phyloP scores from a whole-genome alignment of 2,888 invertebrate species.

The Andricus quercusramuli region DNA sequence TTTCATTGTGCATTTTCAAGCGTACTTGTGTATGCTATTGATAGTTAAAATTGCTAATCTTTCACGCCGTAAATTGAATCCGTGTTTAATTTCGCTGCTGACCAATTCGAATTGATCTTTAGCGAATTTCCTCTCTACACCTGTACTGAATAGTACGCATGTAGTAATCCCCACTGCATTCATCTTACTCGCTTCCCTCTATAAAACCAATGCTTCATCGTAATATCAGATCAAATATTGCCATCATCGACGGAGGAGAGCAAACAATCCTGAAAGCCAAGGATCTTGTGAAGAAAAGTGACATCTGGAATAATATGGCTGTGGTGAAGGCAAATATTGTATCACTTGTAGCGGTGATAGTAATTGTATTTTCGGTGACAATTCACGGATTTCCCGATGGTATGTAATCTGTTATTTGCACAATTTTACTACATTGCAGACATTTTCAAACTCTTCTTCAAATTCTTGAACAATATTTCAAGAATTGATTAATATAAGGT shows the following conservation, averaged over 20 bases:
- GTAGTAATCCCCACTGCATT: conserved; percentile 8
- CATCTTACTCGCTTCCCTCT: conserved; percentile 7
- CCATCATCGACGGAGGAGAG: neutral
- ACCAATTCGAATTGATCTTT: neutral
- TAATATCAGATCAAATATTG: conserved; percentile 33
- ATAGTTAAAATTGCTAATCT: neutral
- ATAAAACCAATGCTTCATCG: conserved; percentile 16
- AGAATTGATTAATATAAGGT: neutral
- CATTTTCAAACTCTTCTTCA: neutral
- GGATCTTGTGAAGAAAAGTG: neutral
- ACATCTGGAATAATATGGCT: conserved; percentile 11
- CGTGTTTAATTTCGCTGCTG: neutral
- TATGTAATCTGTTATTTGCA: neutral
- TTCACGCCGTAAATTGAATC: neutral
- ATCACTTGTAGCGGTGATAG: conserved; percentile 3
- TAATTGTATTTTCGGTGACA: conserved; percentile 8
- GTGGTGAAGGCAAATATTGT: neutral
- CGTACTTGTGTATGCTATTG: neutral
- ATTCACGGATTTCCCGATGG: neutral
- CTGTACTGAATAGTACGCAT: neutral
- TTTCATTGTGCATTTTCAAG: neutral
- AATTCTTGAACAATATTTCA: neutral
- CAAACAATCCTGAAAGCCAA: neutral
- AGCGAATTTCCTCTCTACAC: conserved; percentile 18
- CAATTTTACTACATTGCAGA: neutral